Base-by-base conservation (phyloP, 2,113 vertebrate species). In the Paraplagusia blochii region DNA sequence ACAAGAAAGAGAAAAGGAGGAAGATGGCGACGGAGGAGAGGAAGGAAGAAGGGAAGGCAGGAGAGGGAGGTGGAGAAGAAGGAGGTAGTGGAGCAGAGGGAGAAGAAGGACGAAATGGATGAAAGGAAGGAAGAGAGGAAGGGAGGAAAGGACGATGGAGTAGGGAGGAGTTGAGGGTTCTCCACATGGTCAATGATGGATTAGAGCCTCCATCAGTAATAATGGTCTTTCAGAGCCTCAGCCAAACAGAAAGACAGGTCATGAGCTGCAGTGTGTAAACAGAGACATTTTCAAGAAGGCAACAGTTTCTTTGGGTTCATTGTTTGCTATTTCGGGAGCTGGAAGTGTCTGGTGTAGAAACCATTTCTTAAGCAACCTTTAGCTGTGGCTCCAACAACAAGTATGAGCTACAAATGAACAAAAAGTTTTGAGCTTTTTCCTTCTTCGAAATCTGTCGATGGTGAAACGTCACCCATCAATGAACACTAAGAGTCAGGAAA, bases 111-210 rank as follows among this genome's bases (percentile, higher is more conserved):
- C n/a, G n/a, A n/a, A n/a, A n/a, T n/a, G n/a, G n/a, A n/a, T n/a
- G n/a, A n/a, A n/a, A n/a, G n/a, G n/a, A n/a, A n/a, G n/a, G 52
- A 55, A 74, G 76, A 60, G 63, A 53, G 14, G 35, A 48, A 72
- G 14, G 43, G 22, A 48, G 43, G 39, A 39, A 61, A 42, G 50
- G 44, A 61, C n/a, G n/a, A n/a, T n/a, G n/a, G n/a, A n/a, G n/a
- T n/a, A n/a, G n/a, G 34, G 44, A 46, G 67, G 77, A 59, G n/a
- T n/a, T n/a, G 55, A 69, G 77, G 69, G 18, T 17, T 58, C 65
- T 51, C 73, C 79, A 89, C 83, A 85, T 82, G 87, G 44, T 74
- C 58, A 81, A 61, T 85, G 87, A 88, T 84, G 82, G 85, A 88
- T 84, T 85, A 83, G 81, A 80, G 60, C 69, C 68, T 85, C 54